A percentile compares a stretch with the other conserved stretches of the same genome.
Evolutionary conservation across 2,113 vertebrate genomes (phyloP).

Genomic region (Amphilophus citrinellus): DNA sequence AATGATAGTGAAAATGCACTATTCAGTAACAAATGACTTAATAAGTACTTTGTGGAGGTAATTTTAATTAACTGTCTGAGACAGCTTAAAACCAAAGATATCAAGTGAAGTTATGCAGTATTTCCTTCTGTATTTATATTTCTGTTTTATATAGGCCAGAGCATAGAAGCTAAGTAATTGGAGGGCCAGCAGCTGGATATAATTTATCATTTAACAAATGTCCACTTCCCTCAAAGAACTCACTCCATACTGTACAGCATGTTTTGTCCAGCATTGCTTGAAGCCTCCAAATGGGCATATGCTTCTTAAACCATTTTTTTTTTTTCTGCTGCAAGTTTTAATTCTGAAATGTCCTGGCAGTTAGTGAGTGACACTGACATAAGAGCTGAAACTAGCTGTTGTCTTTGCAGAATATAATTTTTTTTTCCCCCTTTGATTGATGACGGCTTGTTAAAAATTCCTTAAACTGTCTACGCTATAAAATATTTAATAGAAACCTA

Average conservation of each 20-base stretch:
- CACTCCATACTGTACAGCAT: neutral
- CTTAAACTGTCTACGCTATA: neutral
- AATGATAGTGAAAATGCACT: neutral
- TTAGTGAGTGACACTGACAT: neutral
- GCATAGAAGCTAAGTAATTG: neutral
- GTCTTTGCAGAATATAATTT: neutral
- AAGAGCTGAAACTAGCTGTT: neutral
- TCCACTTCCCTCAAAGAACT: constrained; percentile 1
- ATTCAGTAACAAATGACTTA: neutral
- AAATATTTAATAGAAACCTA: neutral
- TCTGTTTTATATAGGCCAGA: neutral
- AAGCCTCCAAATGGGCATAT: neutral
- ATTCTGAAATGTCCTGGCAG: constrained; percentile 1
- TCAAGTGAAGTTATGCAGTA: neutral
- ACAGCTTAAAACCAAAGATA: neutral
- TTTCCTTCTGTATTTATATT: neutral
- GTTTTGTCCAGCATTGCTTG: neutral
- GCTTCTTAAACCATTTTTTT: neutral
- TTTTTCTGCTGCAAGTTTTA: neutral
- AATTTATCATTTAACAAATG: constrained; percentile 11
- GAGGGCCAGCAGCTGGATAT: neutral
- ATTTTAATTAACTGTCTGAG: neutral
- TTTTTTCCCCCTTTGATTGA: neutral
- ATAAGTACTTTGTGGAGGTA: neutral
- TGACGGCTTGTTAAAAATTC: constrained; percentile 2